Evolutionary conservation across 2,113 vertebrate genomes (phyloP), one percentile per base, ranked within the genome.

Genomic region (Strigops habroptila): DNA sequence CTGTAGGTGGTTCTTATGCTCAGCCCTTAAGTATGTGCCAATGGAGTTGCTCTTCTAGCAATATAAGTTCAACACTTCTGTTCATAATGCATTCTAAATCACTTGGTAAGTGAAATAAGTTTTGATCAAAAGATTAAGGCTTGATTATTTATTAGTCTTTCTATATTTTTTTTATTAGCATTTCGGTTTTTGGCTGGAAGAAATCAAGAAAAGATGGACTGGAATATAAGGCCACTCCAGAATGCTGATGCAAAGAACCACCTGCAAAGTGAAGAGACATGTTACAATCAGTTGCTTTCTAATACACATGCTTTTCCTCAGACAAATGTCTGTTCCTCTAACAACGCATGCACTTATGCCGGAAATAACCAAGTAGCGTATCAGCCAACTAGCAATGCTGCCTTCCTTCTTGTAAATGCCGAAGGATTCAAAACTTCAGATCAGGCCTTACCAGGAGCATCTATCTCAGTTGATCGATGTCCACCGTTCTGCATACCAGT

Each of bases 121-220:
- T 73, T 94, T 65, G 41, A 82, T 75, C 1, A 2, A 71, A 86
- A 92, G 24, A 53, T 60, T 82, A 64, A 69, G 17, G 27, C 63
- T 63, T 68, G 23, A 24, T 59, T 59, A 59, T 59, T 59, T 59
- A 59, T 59, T 82, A 33, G 41, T 88, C 39, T 53, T 49, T 35
- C 57, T 7, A 57, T 60, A 18, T 84, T 87, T 82, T 85, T 71
- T 88, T 30, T 87, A 91, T 60, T 95, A 98, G 97, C 41, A 51
- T 96, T 63, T 83, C 86, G 44, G 19, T 12, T 95, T 94, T 60
- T 86, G 24, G 52, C 37, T 88, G 75, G 91, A 95, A 65, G 62
- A 81, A 43, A 70, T 64, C 21, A 69, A 46, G 67, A 78, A 51
- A 93, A 84, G 33, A 98, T 98, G 98, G 97, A 97, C 79, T 98